Evolutionary conservation across 2,888 invertebrate species (phyloP), one percentile per base, ranked within the genome.

Genomic region (Hecatera dysodea): DNA sequence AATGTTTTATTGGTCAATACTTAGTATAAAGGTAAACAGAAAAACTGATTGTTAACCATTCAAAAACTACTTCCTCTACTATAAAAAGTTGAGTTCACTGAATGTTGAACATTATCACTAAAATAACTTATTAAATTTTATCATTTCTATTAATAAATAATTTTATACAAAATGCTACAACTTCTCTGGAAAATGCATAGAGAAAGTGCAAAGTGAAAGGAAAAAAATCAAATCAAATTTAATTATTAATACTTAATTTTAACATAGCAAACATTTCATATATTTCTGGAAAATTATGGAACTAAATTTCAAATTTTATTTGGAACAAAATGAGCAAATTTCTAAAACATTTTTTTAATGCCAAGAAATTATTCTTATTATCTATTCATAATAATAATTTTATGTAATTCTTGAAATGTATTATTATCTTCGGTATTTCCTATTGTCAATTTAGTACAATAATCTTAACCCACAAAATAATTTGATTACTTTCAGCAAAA

Each of bases 401-500:
- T n/a, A n/a, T n/a, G n/a, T n/a, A n/a, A n/a, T n/a, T n/a, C n/a
- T n/a, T n/a, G n/a, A n/a, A n/a, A n/a, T n/a, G n/a, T 6, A 50
- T 22, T 22, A 22, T 1, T 1, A 50, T 24, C 3, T 46, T 12
- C 12, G 5, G 0, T 22, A 5, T n/a, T 48, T 15, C 9, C 8
- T 2, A 8, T 15, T 2, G 2, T 22, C 0, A 22, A 6, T 48
- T 22, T 0, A 50, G 50, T 50, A 5, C 24, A 50, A 22, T 7
- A 50, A 6, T 24, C 24, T 12, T 50, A 24, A 44, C 19, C 46
- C 9, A 48, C 4, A 4, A 48, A 48, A 29, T 9, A 24, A 50
- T 15, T 29, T 19, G 12, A 39, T n/a, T 27, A 1, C n/a, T 83
- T 83, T 29, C 78, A 90, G 90, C 55, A 85, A 85, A 86, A 82